Evolutionary conservation across 2,113 vertebrate genomes (phyloP).

Genomic region (Podarcis cretensis): DNA sequence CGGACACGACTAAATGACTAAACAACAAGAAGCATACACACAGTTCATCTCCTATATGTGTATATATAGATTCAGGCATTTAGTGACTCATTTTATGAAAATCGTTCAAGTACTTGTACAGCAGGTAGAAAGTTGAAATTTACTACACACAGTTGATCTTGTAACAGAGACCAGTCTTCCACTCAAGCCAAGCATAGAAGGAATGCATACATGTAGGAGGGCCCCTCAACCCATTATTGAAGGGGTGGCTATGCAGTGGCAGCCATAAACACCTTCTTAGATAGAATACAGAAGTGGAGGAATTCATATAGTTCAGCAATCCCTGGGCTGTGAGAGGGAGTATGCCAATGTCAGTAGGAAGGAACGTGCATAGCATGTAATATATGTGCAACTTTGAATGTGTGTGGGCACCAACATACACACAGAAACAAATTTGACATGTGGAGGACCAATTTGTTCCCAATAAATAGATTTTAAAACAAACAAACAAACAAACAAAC

Average conservation of each 20-base stretch:
- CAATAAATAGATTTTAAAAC: background rate
- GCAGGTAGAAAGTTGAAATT: background rate
- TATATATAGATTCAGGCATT: too few species aligned
- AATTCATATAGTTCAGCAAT: background rate
- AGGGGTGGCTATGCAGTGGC: background rate
- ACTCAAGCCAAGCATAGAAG: background rate
- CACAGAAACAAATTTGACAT: background rate
- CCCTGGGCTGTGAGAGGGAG: background rate
- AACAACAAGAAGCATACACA: too few species aligned
- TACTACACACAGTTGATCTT: background rate
- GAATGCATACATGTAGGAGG: background rate
- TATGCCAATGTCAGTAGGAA: background rate
- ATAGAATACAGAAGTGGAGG: background rate
- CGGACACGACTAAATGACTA: too few species aligned
- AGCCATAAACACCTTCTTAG: background rate
- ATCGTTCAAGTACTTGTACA: background rate
- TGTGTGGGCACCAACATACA: background rate
- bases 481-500: too few species aligned
- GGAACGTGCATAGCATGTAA: background rate
- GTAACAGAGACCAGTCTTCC: background rate
- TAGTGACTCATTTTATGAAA: too few species aligned
- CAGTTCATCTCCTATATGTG: too few species aligned
- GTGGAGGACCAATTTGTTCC: background rate
- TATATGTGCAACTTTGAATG: background rate
- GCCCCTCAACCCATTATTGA: background rate